Base-by-base conservation (phyloP, 1,140 invertebrate genomes). In the Notospermus geniculatus region DNA sequence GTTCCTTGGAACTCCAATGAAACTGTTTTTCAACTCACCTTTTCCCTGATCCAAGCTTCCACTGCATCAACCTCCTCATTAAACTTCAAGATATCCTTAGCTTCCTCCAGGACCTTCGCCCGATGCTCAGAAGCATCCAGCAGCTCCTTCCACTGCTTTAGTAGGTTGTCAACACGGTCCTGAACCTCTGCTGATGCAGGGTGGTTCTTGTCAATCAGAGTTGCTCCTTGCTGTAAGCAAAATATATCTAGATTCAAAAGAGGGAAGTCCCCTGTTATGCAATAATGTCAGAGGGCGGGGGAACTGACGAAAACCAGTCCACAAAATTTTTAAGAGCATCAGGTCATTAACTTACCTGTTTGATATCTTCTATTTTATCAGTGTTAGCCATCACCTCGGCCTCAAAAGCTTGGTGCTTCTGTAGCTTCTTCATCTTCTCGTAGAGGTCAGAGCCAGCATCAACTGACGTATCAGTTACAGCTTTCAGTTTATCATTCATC, bases 341-440 rank as follows among this genome's bases (percentile, higher is more conserved):
- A 50, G n/a, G n/a, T 27, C n/a, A n/a, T 19, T n/a, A n/a, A 50
- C 46, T 50, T 5, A 86, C 91, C 59, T 85, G 85, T 62, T 88
- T 87, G 19, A 98, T 91, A 75, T 92, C 88, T 54, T 89, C 86
- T 43, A 99, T 91, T 59, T 91, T 85, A 13, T 89, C 87, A 64
- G 91, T 87, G 82, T 98, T 95, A 11, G 94, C 93, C 0, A 88
- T 84, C 39, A 98, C 84, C 81, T 98, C 95, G 0, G 94, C 93
- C 76, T 97, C 91, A 83, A 98, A 97, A 0, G 95, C 93, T 82
- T 98, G 95, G 80, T 98, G 94, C 77, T 97, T 97, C 80, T 98
- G 93, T n/a, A 98, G 82, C 74, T 94, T 93, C 82, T 95, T 96
- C 73, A 98, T 95, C 83, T 98, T 98, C 71, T 91, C 93, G 72